Evolutionary conservation across 35 echinoderm and acorn worm genomes (phyloP).

Genomic region (Apostichopus japonicus): DNA sequence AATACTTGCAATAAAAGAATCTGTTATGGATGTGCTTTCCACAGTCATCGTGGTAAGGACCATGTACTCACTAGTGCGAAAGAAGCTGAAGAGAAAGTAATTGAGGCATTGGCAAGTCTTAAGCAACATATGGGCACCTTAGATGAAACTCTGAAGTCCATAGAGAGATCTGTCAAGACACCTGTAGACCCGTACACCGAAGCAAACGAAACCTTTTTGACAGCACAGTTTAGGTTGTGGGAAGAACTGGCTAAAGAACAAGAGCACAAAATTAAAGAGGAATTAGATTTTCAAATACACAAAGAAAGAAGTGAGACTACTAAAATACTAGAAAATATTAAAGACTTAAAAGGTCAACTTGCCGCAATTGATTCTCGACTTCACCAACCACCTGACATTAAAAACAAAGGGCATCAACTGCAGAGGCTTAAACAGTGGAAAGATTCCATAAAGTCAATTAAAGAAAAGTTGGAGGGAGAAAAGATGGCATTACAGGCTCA

Average conservation of each 20-base stretch:
- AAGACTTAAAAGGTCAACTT: background rate
- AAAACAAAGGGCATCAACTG: background rate
- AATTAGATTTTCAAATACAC: background rate
- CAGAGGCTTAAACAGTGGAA: background rate
- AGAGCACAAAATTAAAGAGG: background rate
- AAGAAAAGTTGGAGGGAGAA: background rate
- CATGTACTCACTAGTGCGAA: background rate
- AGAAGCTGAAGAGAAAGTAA: background rate
- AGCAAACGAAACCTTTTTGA: background rate
- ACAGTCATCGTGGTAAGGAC: conserved; percentile 2
- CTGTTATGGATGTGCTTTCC: conserved; percentile 22
- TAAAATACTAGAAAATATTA: background rate
- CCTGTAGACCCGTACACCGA: background rate
- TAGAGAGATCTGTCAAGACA: background rate
- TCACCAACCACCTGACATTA: background rate
- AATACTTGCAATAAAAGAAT: conserved; percentile 24
- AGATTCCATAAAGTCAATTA: background rate
- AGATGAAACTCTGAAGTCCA: background rate
- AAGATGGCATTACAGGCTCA: background rate
- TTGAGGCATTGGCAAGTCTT: background rate
- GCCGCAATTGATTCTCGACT: background rate
- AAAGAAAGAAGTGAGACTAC: background rate
- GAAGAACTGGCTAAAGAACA: background rate
- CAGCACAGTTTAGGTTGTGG: conserved; percentile 3
- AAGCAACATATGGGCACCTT: background rate